Evolutionary conservation across 2,113 vertebrate genomes (phyloP), one percentile per base, ranked within the genome.

Genomic region (Trochalopteron elliotii): DNA sequence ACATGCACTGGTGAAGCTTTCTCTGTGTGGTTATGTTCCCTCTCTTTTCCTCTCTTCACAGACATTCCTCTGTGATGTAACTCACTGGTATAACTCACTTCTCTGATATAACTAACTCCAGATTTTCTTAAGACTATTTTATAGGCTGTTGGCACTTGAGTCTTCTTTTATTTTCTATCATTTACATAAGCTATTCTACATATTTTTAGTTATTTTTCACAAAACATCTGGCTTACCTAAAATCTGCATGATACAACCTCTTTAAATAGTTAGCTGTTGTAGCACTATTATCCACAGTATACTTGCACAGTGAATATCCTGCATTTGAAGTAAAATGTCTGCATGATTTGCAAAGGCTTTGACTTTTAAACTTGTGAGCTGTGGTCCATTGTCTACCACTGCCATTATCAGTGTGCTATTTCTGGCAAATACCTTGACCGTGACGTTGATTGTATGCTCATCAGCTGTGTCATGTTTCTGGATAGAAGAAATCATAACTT

Each of bases 71-170:
- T 45, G 45, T 85, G n/a, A 37, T 57, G 24, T 83, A 94, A 95
- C 53, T 95, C 45, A 45, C 47, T 85, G n/a, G n/a, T 57, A 30
- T 83, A 94, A 95, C 57, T 95, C 45, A 45, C 45, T 93, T 70
- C 33, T 89, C 42, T 85, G n/a, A 37, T 57, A 27, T 83, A 94
- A 95, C 57, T 95, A 57, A 49, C 25, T 89, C 91, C 77, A 87
- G 65, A 75, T 93, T 94, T 97, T 91, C 81, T 83, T 91, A 56
- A 78, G 61, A 49, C 37, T 91, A 9, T 84, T 94, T 95, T 82
- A 84, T 84, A 94, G 44, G n/a, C 60, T 91, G 27, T 80, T 93
- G 80, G 40, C 49, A 72, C 44, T 89, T 37, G 40, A 64, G 8
- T 61, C n/a, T 84, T 94, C 81, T 53, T 82, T 71, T 65, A 59